phyloP scores from a whole-genome alignment of 2,113 vertebrate species.

The Mastomys natalensis region DNA sequence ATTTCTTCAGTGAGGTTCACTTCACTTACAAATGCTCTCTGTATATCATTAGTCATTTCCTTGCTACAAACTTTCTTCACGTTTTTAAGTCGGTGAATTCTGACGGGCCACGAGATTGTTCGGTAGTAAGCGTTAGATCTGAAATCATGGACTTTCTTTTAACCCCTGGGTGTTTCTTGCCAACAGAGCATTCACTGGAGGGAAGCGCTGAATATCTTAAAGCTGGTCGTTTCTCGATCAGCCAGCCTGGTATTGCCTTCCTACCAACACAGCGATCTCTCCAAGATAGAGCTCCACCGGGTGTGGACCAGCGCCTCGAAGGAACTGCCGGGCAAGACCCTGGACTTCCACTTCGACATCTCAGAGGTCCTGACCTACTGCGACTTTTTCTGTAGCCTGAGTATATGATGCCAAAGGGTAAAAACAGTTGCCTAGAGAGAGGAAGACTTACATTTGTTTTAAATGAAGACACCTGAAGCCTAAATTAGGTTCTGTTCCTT shows the following conservation, averaged over 20 bases:
- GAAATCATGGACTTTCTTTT: background rate
- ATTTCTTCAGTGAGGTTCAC: background rate
- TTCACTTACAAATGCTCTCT: background rate
- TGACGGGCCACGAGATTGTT: background rate
- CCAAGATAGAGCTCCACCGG: conserved; percentile 96
- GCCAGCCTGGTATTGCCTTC: conserved; percentile 96
- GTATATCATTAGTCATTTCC: background rate
- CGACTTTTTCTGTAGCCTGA: background rate
- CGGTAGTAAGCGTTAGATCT: background rate
- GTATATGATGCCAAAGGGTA: background rate
- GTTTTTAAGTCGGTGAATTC: conserved; percentile 36
- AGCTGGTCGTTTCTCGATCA: conserved; percentile 97
- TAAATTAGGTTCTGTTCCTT: background rate
- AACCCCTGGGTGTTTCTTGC: background rate
- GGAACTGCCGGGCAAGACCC: conserved; percentile 97
- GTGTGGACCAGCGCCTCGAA: conserved; percentile 97
- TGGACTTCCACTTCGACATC: conserved; percentile 99
- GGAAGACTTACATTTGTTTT: background rate
- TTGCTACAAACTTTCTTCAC: background rate
- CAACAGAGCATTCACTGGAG: conserved; percentile 96
- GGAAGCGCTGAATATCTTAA: conserved; percentile 97
- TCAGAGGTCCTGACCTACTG: conserved; percentile 92
- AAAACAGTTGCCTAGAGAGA: background rate
- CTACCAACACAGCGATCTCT: conserved; percentile 93
- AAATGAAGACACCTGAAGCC: background rate